phyloP scores from a whole-genome alignment of 2,888 invertebrate species.

The Caenorhabditis parvicauda region DNA sequence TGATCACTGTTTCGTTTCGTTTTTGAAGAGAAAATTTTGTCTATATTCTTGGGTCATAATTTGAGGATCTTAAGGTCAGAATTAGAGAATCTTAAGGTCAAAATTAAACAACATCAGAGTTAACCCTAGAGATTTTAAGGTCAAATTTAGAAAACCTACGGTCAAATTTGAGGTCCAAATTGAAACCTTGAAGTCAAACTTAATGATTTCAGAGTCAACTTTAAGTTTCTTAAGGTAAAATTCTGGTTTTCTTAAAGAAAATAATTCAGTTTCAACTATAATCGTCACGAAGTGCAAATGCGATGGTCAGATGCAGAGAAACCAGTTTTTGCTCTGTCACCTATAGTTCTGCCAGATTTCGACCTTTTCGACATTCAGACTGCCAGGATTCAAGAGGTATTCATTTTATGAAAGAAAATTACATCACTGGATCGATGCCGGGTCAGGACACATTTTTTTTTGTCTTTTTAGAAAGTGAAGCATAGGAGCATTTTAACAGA shows the following conservation, averaged over 20 bases:
- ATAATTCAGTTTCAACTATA: constrained; percentile 51
- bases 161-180: no score
- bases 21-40: background rate
- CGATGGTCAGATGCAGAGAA: constrained; percentile 37
- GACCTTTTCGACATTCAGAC: constrained; percentile 38
- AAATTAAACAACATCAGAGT: no score
- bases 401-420: background rate
- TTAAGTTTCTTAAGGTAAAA: no score
- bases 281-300: constrained; percentile 48
- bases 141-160: no score
- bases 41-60: background rate
- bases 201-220: no score
- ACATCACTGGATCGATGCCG: background rate
- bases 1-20: background rate
- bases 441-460: background rate
- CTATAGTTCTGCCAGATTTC: constrained; percentile 48
- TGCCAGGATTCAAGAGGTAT: constrained; percentile 26
- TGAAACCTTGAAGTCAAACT: no score
- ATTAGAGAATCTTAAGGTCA: no score
- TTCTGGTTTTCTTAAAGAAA: background rate
- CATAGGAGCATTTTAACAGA: no score
- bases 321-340: constrained; percentile 29
- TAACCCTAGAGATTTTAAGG: no score
- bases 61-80: no score
- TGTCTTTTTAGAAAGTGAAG: no score